Conservation (phyloP, 2,797 vertebrate species). For the Alca torda region DNA sequence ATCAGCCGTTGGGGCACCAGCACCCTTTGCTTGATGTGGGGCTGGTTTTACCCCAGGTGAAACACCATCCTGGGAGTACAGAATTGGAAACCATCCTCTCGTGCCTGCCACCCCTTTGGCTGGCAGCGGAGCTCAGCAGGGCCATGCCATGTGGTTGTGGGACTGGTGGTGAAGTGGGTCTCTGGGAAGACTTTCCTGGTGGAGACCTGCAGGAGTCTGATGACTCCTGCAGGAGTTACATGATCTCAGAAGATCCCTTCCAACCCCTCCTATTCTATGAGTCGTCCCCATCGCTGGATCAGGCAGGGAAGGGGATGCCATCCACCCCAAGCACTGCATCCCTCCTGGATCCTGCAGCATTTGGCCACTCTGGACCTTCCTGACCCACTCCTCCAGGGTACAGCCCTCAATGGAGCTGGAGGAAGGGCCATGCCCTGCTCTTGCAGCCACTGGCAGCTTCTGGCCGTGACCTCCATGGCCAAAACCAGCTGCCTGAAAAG, state of each 20-base stretch:
- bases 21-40: background rate
- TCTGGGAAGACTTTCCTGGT: background rate
- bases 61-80: background rate
- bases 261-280: too few relatives aligned
- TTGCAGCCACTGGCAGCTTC: fast-evolving
- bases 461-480: fast-evolving
- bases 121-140: background rate
- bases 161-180: background rate
- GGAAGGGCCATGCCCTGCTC: background rate
- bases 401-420: background rate
- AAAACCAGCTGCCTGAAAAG: background rate
- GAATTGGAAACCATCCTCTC: background rate
- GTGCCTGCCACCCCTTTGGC: background rate
- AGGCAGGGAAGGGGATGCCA: background rate
- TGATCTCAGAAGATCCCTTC: too few relatives aligned
- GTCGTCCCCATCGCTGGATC: background rate
- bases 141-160: fast-evolving
- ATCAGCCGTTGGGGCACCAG: background rate
- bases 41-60: background rate
- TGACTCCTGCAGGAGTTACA: background rate
- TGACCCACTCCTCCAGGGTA: background rate
- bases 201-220: background rate
- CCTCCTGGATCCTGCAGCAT: background rate
- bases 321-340: background rate
- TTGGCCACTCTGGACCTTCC: background rate